These are phyloP conservation scores for Trachymyrmex cornetzi DNA, from an alignment of 1,140 invertebrate species.

Conservation along the genomic window DNA sequence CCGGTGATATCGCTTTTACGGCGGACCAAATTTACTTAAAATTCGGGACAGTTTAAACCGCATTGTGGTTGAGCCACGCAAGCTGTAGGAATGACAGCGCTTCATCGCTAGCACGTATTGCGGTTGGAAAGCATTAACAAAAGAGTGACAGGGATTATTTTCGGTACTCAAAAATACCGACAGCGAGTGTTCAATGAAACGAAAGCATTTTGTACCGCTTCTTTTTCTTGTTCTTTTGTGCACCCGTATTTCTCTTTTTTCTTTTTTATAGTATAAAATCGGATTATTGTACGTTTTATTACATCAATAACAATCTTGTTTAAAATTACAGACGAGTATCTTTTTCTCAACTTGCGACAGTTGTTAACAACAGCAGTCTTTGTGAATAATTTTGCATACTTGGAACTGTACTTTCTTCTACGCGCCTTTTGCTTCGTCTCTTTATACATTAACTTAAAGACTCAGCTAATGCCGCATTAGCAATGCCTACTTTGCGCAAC, in stretches of 20 bases:
- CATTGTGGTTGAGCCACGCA: conserved; percentile 45
- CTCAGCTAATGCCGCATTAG: conserved; percentile 52
- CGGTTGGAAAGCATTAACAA: conserved; percentile 47
- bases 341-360: not conserved
- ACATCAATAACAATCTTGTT: not conserved
- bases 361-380: conserved; percentile 9
- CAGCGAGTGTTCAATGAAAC: conserved; percentile 35
- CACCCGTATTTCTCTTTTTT: not conserved
- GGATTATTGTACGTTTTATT: not conserved
- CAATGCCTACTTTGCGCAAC: conserved; percentile 57
- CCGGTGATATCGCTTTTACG: conserved; percentile 47
- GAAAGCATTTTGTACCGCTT: not conserved
- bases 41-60: conserved; percentile 58
- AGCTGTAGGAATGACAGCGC: conserved; percentile 35
- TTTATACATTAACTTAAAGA: conserved; percentile 56
- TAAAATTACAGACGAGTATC: not conserved
- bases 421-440: conserved; percentile 2
- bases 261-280: not conserved
- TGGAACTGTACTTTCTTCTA: conserved; percentile 37
- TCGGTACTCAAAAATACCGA: conserved; percentile 20
- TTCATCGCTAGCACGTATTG: conserved; percentile 62
- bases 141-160: conserved; percentile 37
- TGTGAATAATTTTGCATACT: conserved; percentile 35
- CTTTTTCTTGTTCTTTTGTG: not conserved
- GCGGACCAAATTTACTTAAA: conserved; percentile 55